These are phyloP conservation scores for Progne subis DNA, from an alignment of 2,113 vertebrate species.

Conservation along the genomic window DNA sequence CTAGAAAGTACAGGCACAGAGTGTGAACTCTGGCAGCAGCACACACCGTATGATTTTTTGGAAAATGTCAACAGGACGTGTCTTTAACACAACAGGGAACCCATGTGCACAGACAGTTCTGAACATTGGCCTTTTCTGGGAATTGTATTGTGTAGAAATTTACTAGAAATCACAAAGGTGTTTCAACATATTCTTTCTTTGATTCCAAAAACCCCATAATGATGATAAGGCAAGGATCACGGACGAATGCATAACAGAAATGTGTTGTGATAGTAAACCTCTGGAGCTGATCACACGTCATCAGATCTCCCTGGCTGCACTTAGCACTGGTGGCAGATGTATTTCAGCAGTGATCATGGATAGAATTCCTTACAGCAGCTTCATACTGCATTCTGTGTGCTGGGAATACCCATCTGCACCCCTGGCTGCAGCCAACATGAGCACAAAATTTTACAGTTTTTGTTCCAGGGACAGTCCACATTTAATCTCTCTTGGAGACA, in stretches of 20 bases:
- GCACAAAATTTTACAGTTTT: background rate
- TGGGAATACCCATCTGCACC: background rate
- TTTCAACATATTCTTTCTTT: background rate
- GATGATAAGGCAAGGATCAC: background rate
- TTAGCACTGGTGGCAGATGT: background rate
- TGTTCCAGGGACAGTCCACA: background rate
- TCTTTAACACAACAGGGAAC: background rate
- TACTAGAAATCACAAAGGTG: background rate
- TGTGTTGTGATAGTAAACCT: background rate
- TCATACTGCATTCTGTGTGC: background rate
- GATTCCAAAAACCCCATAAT: background rate
- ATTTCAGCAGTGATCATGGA: background rate
- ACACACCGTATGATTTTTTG: background rate
- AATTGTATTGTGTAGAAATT: background rate
- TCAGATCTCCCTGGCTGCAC: background rate
- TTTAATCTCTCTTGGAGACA: background rate
- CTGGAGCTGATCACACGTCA: background rate
- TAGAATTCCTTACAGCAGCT: background rate
- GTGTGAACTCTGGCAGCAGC: background rate
- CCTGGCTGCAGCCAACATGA: background rate
- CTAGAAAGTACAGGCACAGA: background rate
- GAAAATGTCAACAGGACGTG: background rate
- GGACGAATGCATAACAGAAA: background rate
- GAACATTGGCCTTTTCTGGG: background rate
- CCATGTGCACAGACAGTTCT: background rate